phyloP scores from a whole-genome alignment of 92 coral and sea anemone species.

The Isaurus tuberculatus region DNA sequence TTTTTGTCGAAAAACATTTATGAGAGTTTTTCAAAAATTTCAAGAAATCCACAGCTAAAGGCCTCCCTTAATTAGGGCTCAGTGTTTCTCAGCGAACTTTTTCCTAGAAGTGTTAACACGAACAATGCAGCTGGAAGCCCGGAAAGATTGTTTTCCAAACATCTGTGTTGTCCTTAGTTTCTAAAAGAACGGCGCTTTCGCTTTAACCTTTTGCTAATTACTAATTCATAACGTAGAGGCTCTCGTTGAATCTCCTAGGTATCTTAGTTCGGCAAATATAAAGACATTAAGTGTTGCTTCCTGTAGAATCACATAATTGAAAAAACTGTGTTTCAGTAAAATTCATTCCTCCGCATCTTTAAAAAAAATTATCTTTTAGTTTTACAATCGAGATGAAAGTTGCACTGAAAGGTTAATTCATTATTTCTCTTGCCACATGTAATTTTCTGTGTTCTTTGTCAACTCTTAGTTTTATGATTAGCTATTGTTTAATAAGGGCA shows the following conservation, averaged over 20 bases:
- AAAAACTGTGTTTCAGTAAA: not conserved
- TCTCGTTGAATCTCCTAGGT: not conserved
- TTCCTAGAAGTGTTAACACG: not conserved
- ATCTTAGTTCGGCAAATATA: not conserved
- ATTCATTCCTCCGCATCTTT: no score
- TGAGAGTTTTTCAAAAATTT: conserved; percentile 6
- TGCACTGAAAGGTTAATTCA: no score
- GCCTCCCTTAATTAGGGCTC: conserved; percentile 2
- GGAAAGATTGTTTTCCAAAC: no score
- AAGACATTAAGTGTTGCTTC: not conserved
- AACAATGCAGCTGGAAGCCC: conserved; percentile 2
- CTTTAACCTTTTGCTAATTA: not conserved
- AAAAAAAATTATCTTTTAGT: no score
- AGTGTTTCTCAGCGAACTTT: conserved; percentile 16
- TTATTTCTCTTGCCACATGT: no score
- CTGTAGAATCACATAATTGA: not conserved
- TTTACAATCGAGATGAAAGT: no score
- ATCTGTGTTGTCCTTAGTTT: conserved; percentile 17
- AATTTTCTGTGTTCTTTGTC: no score
- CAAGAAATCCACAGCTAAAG: conserved; percentile 8
- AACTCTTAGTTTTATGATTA: no score
- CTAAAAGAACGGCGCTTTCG: not conserved
- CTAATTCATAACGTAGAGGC: not conserved
- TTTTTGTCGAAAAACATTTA: conserved; percentile 9
- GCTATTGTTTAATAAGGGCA: no score